Percentiles rank a stretch among this genome's conserved stretches.
Evolutionary conservation across 2,113 vertebrate species (phyloP).

Genomic region (Litocranius walleri): DNA sequence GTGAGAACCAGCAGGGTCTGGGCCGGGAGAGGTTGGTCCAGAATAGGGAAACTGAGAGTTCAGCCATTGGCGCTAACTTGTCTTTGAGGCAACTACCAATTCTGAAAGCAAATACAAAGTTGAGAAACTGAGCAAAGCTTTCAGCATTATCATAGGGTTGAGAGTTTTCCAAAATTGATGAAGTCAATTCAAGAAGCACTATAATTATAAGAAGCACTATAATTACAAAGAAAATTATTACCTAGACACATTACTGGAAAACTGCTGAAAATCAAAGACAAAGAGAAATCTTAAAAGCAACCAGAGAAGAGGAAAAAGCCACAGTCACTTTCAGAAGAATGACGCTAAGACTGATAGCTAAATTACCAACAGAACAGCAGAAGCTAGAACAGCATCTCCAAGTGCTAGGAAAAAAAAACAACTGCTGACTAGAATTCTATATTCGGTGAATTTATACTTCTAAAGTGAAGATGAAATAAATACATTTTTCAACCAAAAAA

Average conservation of each 20-base stretch:
- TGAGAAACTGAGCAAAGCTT: neutral
- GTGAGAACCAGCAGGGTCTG: neutral
- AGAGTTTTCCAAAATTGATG: neutral
- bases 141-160: neutral
- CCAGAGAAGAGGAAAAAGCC: neutral
- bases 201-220: neutral
- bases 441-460: neutral
- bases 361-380: neutral
- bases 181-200: conserved; percentile 1
- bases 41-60: neutral
- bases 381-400: neutral
- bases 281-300: conserved; percentile 31
- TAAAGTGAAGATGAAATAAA: neutral
- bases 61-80: neutral
- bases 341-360: neutral
- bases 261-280: conserved; percentile 17
- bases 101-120: neutral
- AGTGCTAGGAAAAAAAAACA: neutral
- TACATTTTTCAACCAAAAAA: neutral
- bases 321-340: neutral
- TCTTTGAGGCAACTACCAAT: neutral
- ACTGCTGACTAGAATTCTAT: neutral
- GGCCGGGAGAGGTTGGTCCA: neutral
- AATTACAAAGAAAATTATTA: conserved; percentile 29
- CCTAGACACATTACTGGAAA: neutral